Percentiles rank a stretch among this genome's conserved stretches.
Conservation (phyloP, 1,140 invertebrate species). For the Drosophila kepulauana region DNA sequence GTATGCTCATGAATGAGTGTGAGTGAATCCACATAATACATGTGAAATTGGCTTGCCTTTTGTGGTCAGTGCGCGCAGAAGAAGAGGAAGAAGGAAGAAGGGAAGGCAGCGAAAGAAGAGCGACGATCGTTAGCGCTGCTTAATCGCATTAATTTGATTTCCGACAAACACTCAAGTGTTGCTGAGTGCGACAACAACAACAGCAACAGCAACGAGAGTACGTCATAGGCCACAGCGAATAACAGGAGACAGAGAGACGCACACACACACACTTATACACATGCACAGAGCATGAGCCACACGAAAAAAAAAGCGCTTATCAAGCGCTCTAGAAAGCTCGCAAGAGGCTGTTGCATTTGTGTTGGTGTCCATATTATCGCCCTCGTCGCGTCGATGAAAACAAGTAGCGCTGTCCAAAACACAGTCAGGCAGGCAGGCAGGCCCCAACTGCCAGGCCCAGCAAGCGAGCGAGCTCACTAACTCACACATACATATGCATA, state of each 20-base stretch:
- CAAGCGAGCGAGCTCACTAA: constrained; percentile 33
- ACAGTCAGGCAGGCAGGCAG: constrained; percentile 6
- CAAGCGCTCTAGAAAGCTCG: constrained; percentile 70
- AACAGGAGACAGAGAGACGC: constrained; percentile 30
- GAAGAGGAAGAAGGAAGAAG: not conserved
- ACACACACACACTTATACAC: not conserved
- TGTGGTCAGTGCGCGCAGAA: constrained; percentile 20
- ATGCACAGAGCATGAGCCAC: constrained; percentile 14
- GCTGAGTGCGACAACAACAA: constrained; percentile 26
- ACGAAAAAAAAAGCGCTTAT: constrained; percentile 59
- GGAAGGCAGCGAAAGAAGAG: constrained; percentile 15
- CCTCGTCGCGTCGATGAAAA: constrained; percentile 59
- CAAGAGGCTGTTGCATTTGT: constrained; percentile 45
- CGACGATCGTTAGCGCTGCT: constrained; percentile 50
- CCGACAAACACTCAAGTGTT: constrained; percentile 67
- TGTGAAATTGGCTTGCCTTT: constrained; percentile 48
- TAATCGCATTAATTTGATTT: constrained; percentile 76
- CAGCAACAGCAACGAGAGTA: constrained; percentile 34
- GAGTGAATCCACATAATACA: not conserved
- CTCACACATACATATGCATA: constrained; percentile 24
- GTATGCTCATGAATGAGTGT: constrained; percentile 1
- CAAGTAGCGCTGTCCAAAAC: constrained; percentile 67
- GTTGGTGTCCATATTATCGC: constrained; percentile 63
- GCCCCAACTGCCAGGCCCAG: constrained; percentile 34
- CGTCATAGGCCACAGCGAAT: constrained; percentile 48